These are phyloP conservation scores for Epiblema foenella DNA, from an alignment of 2,888 invertebrate species.

Conservation along the genomic window DNA sequence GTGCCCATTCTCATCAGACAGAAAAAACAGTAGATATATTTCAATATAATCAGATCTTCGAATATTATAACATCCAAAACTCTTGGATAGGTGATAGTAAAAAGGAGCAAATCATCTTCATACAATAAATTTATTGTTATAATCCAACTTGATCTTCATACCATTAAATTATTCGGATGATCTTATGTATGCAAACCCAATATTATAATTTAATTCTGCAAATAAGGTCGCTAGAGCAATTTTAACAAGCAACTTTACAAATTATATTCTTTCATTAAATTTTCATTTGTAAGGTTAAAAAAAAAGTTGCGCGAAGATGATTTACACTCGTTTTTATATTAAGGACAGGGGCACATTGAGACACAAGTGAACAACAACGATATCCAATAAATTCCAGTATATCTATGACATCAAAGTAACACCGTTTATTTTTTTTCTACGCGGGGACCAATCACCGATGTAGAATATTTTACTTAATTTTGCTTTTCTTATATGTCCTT, in stretches of 20 bases:
- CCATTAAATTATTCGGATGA: not conserved
- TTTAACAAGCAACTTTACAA: no score
- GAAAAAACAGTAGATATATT: constrained; percentile 16
- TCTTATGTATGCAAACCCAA: not conserved
- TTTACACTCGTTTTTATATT: not conserved
- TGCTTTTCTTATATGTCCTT: not conserved
- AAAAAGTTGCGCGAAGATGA: not conserved
- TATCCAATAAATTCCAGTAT: constrained; percentile 23
- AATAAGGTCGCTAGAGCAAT: not conserved
- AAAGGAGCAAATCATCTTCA: constrained; percentile 3
- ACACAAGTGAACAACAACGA: constrained; percentile 23
- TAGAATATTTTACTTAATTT: not conserved
- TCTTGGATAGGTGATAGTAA: constrained; percentile 4
- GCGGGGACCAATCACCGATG: not conserved
- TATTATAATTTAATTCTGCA: not conserved
- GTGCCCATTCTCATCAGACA: constrained; percentile 7
- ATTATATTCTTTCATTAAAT: no score
- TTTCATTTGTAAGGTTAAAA: no score
- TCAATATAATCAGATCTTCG: constrained; percentile 26
- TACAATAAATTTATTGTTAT: not conserved
- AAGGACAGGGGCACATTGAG: constrained; percentile 12
- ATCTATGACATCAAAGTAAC: constrained; percentile 33
- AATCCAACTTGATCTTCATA: not conserved
- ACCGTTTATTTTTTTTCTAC: constrained; percentile 14
- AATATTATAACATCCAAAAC: constrained; percentile 18